phyloP scores from a whole-genome alignment of 2,888 invertebrate species.

The Dynastes maya region DNA sequence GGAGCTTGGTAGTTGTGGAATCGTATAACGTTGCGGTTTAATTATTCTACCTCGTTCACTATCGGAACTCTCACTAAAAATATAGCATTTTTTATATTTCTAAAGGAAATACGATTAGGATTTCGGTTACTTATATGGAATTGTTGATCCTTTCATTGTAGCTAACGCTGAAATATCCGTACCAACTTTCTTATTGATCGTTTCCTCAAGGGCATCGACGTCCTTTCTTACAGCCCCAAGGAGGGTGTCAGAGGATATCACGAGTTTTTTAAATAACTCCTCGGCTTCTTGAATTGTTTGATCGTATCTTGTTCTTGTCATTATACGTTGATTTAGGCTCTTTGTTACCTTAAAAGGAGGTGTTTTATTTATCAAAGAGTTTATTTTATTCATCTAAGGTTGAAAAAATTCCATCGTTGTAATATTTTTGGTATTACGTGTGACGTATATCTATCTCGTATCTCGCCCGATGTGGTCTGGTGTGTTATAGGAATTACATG shows the following conservation, averaged over 20 bases:
- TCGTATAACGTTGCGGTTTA: too few relatives aligned
- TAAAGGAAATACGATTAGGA: too few relatives aligned
- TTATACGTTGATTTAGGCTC: constrained; percentile 62
- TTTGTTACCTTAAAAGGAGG: constrained; percentile 59
- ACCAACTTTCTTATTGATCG: constrained; percentile 66
- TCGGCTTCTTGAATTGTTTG: constrained; percentile 64
- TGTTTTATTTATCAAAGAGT: too few relatives aligned
- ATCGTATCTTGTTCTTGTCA: constrained; percentile 63
- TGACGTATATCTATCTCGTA: neutral
- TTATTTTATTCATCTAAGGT: too few relatives aligned
- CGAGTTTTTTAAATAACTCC: constrained; percentile 61
- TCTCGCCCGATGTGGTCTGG: too few relatives aligned
- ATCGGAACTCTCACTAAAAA: too few relatives aligned
- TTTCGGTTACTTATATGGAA: too few relatives aligned
- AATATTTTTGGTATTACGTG: constrained; percentile 1
- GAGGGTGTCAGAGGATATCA: constrained; percentile 61
- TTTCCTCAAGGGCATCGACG: constrained; percentile 60
- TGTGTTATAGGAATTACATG: too few relatives aligned
- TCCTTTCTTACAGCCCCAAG: constrained; percentile 59
- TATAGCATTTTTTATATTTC: too few relatives aligned
- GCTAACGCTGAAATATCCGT: constrained; percentile 56
- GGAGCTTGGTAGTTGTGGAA: too few relatives aligned
- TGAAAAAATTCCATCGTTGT: neutral
- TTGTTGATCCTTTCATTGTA: neutral
- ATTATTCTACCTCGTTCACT: too few relatives aligned